Conservation (phyloP, 2,797 vertebrate genomes). For the Eulemur rubriventer region DNA sequence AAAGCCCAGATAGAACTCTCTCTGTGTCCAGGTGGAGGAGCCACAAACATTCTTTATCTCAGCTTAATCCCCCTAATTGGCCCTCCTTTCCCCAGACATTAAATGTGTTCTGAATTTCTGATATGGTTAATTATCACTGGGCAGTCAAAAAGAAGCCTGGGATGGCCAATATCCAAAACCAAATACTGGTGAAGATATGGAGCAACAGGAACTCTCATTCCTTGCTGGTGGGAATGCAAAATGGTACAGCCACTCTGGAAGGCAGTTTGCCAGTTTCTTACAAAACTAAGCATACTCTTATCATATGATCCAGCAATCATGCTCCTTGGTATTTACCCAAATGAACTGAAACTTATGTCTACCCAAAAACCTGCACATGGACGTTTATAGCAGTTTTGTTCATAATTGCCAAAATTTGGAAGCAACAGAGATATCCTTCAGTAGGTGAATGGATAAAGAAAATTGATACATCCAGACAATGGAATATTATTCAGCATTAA, state of each 20-base stretch:
- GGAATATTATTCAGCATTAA: neutral
- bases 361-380: neutral
- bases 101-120: neutral
- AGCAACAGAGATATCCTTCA: neutral
- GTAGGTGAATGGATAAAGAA: neutral
- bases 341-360: neutral
- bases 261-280: neutral
- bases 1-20: neutral
- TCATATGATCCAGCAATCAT: neutral
- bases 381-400: conserved; percentile 15
- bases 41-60: neutral
- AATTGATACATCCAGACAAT: neutral
- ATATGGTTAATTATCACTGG: neutral
- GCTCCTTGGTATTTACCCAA: neutral
- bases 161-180: neutral
- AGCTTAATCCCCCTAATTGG: neutral
- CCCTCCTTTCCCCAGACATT: neutral
- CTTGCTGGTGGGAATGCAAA: neutral
- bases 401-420: neutral
- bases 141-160: neutral
- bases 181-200: neutral
- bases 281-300: neutral
- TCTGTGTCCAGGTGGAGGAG: neutral
- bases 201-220: neutral
- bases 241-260: neutral